Percentiles rank a stretch among this genome's conserved stretches.
Conservation (phyloP, 2,888 invertebrate genomes). For the Folsomia manolachei region DNA sequence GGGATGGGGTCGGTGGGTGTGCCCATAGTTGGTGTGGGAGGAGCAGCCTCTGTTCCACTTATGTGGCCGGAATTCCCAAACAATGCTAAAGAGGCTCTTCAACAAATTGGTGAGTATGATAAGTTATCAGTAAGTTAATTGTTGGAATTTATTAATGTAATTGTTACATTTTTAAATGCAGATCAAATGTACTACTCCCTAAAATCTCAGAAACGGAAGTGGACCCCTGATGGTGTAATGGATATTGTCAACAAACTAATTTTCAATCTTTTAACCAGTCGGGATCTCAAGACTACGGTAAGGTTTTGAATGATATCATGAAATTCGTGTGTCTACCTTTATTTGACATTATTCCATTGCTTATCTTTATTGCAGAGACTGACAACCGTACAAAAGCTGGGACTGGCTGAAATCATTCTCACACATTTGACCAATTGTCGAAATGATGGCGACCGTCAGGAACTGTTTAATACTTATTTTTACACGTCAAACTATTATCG, state of each 20-base stretch:
- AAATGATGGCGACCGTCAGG: conserved; percentile 35
- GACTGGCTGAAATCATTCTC: conserved; percentile 32
- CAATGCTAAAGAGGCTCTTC: conserved; percentile 32
- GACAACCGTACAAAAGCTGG: conserved; percentile 30
- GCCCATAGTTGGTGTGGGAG: not conserved
- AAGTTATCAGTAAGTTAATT: not conserved
- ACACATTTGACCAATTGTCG: conserved; percentile 26
- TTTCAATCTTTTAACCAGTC: conserved; percentile 28
- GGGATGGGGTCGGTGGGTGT: not conserved
- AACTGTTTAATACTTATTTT: conserved; percentile 39
- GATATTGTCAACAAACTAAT: conserved; percentile 38
- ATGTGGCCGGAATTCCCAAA: conserved; percentile 32
- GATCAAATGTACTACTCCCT: conserved; percentile 36
- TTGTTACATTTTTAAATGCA: conserved; percentile 20
- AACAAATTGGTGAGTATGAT: conserved; percentile 28
- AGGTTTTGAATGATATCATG: not conserved
- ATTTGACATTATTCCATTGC: not conserved
- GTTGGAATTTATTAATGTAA: not conserved
- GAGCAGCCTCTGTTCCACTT: too few relatives aligned
- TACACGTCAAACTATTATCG: conserved; percentile 31
- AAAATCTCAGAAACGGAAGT: conserved; percentile 32
- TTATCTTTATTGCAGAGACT: conserved; percentile 26
- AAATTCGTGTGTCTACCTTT: too few relatives aligned
- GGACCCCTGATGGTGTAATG: conserved; percentile 31
- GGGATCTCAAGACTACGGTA: conserved; percentile 35